These are phyloP conservation scores for Poliocrania exsul DNA, from an alignment of 2,797 vertebrate species.

Conservation along the genomic window DNA sequence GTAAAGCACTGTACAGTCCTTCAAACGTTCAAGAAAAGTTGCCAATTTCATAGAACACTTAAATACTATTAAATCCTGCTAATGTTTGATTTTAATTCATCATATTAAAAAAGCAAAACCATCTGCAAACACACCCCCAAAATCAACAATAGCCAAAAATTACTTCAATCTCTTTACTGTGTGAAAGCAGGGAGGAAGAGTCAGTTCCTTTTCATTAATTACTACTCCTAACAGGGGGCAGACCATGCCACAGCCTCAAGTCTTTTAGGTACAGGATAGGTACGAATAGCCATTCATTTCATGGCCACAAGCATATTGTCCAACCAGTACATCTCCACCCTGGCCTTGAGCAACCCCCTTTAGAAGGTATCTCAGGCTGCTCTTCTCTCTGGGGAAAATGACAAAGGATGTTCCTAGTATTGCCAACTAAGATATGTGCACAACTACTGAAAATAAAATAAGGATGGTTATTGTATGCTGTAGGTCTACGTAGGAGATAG, in stretches of 20 bases:
- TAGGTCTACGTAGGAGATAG: background rate
- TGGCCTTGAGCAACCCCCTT: background rate
- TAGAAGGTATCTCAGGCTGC: background rate
- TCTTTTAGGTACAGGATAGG: background rate
- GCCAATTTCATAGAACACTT: background rate
- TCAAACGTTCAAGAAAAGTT: constrained; percentile 31
- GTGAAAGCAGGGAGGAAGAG: background rate
- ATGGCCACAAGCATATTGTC: background rate
- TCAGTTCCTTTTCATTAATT: background rate
- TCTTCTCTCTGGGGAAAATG: background rate
- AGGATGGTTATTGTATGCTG: background rate
- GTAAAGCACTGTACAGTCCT: background rate
- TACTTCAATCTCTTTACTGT: background rate
- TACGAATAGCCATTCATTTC: background rate
- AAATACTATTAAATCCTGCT: background rate
- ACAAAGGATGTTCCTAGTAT: background rate
- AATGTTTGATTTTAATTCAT: background rate
- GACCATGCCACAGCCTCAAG: background rate
- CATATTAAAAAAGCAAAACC: background rate
- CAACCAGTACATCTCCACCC: background rate
- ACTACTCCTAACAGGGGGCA: background rate
- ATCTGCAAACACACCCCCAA: background rate
- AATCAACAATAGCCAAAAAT: background rate
- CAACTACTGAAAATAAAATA: background rate
- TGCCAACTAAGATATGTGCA: background rate